Conservation (phyloP, 37 sponge, comb jelly and placozoan genomes). For the Crambe crambe region DNA sequence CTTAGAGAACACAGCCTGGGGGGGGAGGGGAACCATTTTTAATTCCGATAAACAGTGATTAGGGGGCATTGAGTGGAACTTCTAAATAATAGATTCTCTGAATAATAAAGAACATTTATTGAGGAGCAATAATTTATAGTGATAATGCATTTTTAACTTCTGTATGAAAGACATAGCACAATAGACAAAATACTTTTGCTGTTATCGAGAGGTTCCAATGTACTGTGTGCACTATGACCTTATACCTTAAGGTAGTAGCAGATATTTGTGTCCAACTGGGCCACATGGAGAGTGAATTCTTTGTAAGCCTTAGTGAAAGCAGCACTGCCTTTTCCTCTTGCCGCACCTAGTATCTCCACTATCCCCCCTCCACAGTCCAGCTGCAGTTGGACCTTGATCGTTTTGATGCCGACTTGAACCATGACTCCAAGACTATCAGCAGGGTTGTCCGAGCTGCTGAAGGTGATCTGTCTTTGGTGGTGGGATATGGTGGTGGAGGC, state of each 20-base stretch:
- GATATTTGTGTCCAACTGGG: slow-evolving; percentile 43
- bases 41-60: background rate
- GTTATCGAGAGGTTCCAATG: too few relatives aligned
- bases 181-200: too few relatives aligned
- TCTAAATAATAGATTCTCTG: too few relatives aligned
- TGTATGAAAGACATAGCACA: too few relatives aligned
- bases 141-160: too few relatives aligned
- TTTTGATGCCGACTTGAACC: slow-evolving; percentile 1
- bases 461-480: background rate
- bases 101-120: too few relatives aligned
- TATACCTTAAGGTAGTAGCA: slow-evolving; percentile 56
- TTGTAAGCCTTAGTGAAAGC: slow-evolving; percentile 24
- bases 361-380: slow-evolving; percentile 3
- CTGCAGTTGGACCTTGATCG: slow-evolving; percentile 7
- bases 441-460: background rate
- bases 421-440: slow-evolving; percentile 34
- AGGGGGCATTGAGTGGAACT: too few relatives aligned
- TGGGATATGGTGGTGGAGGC: slow-evolving; percentile 3
- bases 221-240: too few relatives aligned
- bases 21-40: background rate
- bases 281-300: slow-evolving; percentile 16
- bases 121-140: too few relatives aligned
- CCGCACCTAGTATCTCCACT: slow-evolving; percentile 37
- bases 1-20: slow-evolving; percentile 26
- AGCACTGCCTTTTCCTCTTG: background rate